These are phyloP conservation scores for Papilio protenor DNA, from an alignment of 2,888 invertebrate species.

Conservation along the genomic window DNA sequence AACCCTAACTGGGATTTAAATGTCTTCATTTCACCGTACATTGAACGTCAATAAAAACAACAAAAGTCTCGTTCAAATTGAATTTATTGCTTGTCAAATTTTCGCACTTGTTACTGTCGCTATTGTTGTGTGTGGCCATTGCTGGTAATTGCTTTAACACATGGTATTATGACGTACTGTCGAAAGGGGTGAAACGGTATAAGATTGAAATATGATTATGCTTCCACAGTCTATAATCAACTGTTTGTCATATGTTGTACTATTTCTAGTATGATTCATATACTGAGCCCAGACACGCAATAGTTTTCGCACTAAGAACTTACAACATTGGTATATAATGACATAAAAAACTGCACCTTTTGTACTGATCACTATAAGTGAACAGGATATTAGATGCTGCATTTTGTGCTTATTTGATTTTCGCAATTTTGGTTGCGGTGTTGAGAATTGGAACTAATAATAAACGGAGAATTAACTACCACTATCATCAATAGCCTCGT, in stretches of 20 bases:
- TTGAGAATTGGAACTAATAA: no score
- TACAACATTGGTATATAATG: background rate
- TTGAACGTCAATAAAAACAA: slow-evolving; percentile 67
- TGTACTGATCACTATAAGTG: no score
- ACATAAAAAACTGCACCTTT: no score
- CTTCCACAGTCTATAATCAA: slow-evolving; percentile 35
- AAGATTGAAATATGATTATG: slow-evolving; percentile 49
- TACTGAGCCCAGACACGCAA: background rate
- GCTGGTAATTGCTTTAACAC: slow-evolving; percentile 78
- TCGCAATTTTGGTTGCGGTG: no score
- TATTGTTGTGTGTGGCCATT: slow-evolving; percentile 66
- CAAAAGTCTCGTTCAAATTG: slow-evolving; percentile 69
- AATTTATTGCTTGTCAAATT: slow-evolving; percentile 82
- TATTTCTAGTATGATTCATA: slow-evolving; percentile 17
- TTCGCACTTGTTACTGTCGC: slow-evolving; percentile 69
- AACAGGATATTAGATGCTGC: no score
- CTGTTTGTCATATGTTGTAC: slow-evolving; percentile 11
- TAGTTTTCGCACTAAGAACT: background rate
- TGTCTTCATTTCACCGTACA: slow-evolving; percentile 72
- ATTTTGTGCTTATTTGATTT: no score
- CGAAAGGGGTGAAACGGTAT: slow-evolving; percentile 67
- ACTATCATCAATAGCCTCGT: no score
- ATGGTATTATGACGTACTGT: slow-evolving; percentile 65
- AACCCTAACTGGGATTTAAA: slow-evolving; percentile 59
- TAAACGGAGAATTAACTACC: no score